A percentile compares a stretch with the other conserved stretches of the same genome.
These are phyloP conservation scores for Rhinolophus ferrumequinum DNA, from an alignment of 2,113 vertebrate genomes.

Conservation along the genomic window DNA sequence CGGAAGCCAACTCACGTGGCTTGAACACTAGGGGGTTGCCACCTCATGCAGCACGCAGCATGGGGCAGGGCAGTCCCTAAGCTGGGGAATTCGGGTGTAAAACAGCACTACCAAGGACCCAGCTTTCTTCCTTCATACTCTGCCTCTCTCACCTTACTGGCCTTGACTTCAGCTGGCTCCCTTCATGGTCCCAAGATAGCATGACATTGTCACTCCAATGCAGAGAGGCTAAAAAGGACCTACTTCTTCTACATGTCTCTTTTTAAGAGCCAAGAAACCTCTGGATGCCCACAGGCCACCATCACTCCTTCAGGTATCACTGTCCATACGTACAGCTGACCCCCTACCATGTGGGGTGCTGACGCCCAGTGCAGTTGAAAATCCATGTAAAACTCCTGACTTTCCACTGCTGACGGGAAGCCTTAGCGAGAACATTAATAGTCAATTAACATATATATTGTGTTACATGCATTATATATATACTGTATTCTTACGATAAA, in stretches of 20 bases:
- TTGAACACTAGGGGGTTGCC: not conserved
- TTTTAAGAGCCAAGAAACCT: not conserved
- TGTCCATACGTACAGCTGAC: not conserved
- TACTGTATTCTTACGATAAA: too few species aligned
- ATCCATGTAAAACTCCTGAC: too few species aligned
- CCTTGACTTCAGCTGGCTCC: not conserved
- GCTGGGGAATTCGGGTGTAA: not conserved
- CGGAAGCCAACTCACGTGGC: not conserved
- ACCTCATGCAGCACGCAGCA: not conserved
- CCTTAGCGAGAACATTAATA: too few species aligned
- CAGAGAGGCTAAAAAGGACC: not conserved
- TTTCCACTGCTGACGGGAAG: too few species aligned
- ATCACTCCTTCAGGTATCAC: not conserved
- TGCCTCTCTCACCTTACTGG: not conserved
- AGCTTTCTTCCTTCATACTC: not conserved
- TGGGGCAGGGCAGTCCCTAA: not conserved
- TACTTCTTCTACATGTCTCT: not conserved
- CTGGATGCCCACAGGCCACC: not conserved
- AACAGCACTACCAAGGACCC: not conserved
- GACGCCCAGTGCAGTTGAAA: too few species aligned
- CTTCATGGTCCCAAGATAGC: not conserved
- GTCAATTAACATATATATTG: too few species aligned
- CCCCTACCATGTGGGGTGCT: too few species aligned
- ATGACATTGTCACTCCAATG: not conserved
- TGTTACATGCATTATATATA: too few species aligned